Evolutionary conservation across 2,113 vertebrate genomes (phyloP).

Genomic region (Pavo muticus): DNA sequence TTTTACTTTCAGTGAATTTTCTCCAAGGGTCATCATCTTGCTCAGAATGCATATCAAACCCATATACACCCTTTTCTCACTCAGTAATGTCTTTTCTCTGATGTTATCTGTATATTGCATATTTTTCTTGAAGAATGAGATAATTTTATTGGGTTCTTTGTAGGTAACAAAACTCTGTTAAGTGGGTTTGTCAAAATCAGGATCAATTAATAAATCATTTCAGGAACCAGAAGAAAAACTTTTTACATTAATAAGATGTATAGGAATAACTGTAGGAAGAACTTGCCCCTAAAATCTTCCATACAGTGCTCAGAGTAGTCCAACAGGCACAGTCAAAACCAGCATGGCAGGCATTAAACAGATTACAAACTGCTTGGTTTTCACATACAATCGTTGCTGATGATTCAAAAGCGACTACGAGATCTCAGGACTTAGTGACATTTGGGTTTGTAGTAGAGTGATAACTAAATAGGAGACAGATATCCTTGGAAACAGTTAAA

Average conservation of each 20-base stretch:
- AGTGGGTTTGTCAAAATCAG: background rate
- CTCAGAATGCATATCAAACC: background rate
- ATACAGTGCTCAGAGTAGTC: background rate
- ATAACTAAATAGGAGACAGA: background rate
- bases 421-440: background rate
- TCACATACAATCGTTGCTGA: background rate
- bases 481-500: background rate
- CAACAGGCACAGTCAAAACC: background rate
- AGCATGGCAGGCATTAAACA: background rate
- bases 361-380: background rate
- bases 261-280: background rate
- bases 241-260: background rate
- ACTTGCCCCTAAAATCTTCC: background rate
- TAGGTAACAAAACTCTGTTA: background rate
- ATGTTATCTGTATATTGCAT: background rate
- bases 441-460: background rate
- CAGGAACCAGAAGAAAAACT: background rate
- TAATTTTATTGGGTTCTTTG: background rate
- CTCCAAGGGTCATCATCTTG: background rate
- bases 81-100: background rate
- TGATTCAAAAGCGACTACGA: background rate
- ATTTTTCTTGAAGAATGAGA: background rate
- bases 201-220: background rate
- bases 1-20: slow-evolving; percentile 1
- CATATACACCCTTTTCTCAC: background rate